These are phyloP conservation scores for Nanger granti DNA, from an alignment of 2,113 vertebrate genomes.

Conservation along the genomic window DNA sequence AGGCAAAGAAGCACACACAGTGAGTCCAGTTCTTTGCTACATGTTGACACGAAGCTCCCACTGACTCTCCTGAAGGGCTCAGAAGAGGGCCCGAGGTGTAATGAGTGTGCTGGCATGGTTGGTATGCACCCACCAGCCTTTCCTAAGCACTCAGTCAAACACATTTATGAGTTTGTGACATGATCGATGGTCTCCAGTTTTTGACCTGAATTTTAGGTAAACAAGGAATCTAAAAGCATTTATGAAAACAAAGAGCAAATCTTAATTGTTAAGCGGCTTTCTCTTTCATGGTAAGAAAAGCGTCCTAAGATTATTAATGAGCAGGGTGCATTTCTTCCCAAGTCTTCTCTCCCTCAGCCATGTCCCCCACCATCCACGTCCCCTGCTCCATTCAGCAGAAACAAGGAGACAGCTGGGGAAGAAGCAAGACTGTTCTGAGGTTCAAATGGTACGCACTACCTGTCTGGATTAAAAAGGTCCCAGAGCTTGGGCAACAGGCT, in stretches of 20 bases:
- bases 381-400: neutral
- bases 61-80: neutral
- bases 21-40: neutral
- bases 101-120: neutral
- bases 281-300: neutral
- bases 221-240: neutral
- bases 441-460: neutral
- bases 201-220: neutral
- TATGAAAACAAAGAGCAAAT: neutral
- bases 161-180: neutral
- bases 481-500: neutral
- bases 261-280: neutral
- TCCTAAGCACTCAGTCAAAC: neutral
- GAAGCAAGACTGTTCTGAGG: neutral
- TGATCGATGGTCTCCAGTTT: neutral
- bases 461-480: neutral
- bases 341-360: neutral
- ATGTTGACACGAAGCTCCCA: slow-evolving; percentile 30
- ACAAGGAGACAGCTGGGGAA: neutral
- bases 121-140: neutral
- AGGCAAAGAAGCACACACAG: neutral
- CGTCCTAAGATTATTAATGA: neutral
- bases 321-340: neutral
- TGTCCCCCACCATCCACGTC: neutral
- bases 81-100: neutral